A percentile compares a stretch with the other conserved stretches of the same genome.
These are phyloP conservation scores for Nerophis lumbriciformis DNA, from an alignment of 2,113 vertebrate species.

Conservation along the genomic window DNA sequence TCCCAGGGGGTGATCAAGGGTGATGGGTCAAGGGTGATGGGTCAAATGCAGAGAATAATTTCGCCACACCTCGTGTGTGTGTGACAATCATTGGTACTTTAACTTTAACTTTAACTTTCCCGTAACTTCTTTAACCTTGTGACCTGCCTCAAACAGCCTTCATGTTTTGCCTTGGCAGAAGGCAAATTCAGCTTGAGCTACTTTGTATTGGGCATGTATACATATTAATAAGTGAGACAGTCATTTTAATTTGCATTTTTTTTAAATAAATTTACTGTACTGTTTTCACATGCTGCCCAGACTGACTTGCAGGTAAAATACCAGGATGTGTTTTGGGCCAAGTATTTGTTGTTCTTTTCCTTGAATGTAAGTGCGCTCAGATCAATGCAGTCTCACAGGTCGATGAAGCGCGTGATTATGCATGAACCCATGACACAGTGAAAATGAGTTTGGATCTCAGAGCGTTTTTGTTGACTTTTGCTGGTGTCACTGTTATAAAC, in stretches of 20 bases:
- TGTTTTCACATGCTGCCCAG: slow-evolving; percentile 15
- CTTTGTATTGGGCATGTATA: slow-evolving; percentile 38
- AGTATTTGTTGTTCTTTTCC: slow-evolving; percentile 4
- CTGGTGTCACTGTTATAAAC: slow-evolving; percentile 54
- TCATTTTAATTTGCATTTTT: not conserved
- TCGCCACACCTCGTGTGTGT: no score
- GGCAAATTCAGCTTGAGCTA: slow-evolving; percentile 23
- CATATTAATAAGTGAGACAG: slow-evolving; percentile 48
- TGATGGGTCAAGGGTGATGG: no score
- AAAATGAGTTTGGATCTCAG: slow-evolving; percentile 58
- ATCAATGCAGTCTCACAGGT: slow-evolving; percentile 44
- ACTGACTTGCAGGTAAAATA: no score
- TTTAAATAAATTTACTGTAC: no score
- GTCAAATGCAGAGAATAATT: no score
- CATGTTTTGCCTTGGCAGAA: slow-evolving; percentile 21
- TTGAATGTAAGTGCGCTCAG: slow-evolving; percentile 43
- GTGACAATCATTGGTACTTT: no score
- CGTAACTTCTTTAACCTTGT: slow-evolving; percentile 6
- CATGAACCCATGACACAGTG: slow-evolving; percentile 53
- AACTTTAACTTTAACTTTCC: no score
- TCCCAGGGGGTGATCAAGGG: no score
- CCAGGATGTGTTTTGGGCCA: not conserved
- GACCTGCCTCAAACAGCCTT: slow-evolving; percentile 29
- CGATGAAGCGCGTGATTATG: slow-evolving; percentile 61
- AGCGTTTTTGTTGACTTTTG: slow-evolving; percentile 33